A percentile compares a stretch with the other conserved stretches of the same genome.
Conservation (phyloP, 2,797 vertebrate species). For the Rhyacichthys aspro region DNA sequence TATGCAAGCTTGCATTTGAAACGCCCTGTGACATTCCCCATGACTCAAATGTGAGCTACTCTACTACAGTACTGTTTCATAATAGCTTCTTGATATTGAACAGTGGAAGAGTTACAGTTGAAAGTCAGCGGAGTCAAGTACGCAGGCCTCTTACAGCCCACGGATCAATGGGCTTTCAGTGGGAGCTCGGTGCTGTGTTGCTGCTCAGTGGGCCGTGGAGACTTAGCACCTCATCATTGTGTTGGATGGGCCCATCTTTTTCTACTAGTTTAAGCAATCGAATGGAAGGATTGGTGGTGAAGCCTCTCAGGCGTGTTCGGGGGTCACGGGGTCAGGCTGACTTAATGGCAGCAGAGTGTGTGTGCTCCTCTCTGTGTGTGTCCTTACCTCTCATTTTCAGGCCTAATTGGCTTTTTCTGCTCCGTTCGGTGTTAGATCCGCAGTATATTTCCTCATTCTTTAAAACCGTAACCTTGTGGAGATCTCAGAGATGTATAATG, state of each 20-base stretch:
- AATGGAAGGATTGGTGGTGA: constrained; percentile 15
- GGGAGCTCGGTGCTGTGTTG: constrained; percentile 9
- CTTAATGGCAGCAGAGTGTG: background rate
- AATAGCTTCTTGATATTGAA: constrained; percentile 13
- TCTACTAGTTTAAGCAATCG: constrained; percentile 31
- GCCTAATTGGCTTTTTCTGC: constrained; percentile 9
- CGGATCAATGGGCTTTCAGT: constrained; percentile 38
- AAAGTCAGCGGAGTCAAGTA: constrained; percentile 41
- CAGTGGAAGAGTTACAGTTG: background rate
- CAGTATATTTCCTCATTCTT: background rate
- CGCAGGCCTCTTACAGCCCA: constrained; percentile 7
- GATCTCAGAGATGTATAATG: background rate
- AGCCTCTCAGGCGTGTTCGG: constrained; percentile 12
- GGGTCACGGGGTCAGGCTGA: constrained; percentile 26
- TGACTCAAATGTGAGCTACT: constrained; percentile 7
- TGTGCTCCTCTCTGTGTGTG: constrained; percentile 11
- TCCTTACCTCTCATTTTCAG: background rate
- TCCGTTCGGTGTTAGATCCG: background rate
- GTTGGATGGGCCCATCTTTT: constrained; percentile 24
- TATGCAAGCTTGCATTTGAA: background rate
- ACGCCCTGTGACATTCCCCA: constrained; percentile 20
- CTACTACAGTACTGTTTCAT: constrained; percentile 10
- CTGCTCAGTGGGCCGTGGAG: constrained; percentile 25
- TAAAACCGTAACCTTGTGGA: constrained; percentile 3
- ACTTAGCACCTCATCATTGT: constrained; percentile 32